Base-by-base conservation (phyloP, 2,113 vertebrate species). In the Equus przewalskii region DNA sequence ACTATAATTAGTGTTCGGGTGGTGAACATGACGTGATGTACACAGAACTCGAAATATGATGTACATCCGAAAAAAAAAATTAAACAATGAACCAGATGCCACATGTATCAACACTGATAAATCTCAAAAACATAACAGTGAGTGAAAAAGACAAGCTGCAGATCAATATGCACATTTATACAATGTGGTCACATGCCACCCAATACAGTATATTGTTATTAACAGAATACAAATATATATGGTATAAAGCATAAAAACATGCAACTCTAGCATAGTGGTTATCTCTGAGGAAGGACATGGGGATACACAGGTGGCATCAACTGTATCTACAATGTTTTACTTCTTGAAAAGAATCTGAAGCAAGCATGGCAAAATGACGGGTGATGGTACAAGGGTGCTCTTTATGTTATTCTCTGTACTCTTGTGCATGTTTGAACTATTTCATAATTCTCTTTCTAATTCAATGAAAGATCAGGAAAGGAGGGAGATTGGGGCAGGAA, bases 401-500 rank as follows among this genome's bases (percentile, higher is more conserved):
- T 69, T 67, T 26, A 14, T 62, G 30, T 41, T 36, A 19, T 72
- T 72, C 49, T 58, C 65, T 72, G 30, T 58, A 54, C 30, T 65
- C 81, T 60, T 92, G 13, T 36, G 6, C n/a, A 56, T 33, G 7
- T 54, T 94, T 78, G 16, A 82, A 60, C 33, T 67, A n/a, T 72
- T 85, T 85, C 21, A 51, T 82, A 65, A 80, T 36, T 89, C 91
- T 96, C 70, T 84, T 79, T 96, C 69, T 85, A 79, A 84, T 46
- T 91, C 86, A 76, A 24, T 70, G 9, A 44, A 84, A 64, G n/a
- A 33, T 65, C 89, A 72, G 36, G 30, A 30, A 75, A 33, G 7
- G 58, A 92, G 18, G 33, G 16, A 88, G 41, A 7, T 0, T 21
- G 11, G 11, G 28, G 30, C 26, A 72, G 24, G 44, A 62, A 84